Evolutionary conservation across 2,113 vertebrate species (phyloP).

Genomic region (Murina feae): DNA sequence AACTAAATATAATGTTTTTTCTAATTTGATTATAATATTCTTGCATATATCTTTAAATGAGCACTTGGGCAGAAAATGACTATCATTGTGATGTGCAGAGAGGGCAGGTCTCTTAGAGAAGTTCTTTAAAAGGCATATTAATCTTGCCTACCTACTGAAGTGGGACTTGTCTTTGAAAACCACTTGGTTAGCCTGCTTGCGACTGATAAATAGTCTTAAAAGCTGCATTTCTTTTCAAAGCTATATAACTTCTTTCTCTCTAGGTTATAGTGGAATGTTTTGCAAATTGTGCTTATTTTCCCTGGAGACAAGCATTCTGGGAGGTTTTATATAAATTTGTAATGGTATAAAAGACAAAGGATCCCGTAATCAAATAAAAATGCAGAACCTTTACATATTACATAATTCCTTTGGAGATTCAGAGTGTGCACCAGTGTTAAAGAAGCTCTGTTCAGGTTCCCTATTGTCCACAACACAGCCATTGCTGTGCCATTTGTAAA

Average conservation of each 20-base stretch:
- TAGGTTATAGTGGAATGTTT: background rate
- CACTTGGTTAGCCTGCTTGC: background rate
- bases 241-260: background rate
- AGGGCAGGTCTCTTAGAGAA: background rate
- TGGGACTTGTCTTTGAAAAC: background rate
- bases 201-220: background rate
- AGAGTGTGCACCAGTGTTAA: background rate
- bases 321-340: background rate
- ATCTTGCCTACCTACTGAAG: background rate
- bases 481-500: background rate
- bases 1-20: conserved; percentile 27
- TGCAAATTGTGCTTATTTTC: background rate
- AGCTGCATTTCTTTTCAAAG: background rate
- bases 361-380: background rate
- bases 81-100: background rate
- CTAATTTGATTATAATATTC: background rate
- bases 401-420: background rate
- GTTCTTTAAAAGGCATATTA: background rate
- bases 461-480: background rate
- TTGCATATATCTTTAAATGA: conserved; percentile 10
- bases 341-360: background rate
- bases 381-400: background rate
- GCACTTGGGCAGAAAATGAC: background rate
- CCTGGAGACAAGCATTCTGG: background rate
- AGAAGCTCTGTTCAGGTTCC: background rate